Evolutionary conservation across 2,888 invertebrate species (phyloP).

Genomic region (Plemyria rubiginata): DNA sequence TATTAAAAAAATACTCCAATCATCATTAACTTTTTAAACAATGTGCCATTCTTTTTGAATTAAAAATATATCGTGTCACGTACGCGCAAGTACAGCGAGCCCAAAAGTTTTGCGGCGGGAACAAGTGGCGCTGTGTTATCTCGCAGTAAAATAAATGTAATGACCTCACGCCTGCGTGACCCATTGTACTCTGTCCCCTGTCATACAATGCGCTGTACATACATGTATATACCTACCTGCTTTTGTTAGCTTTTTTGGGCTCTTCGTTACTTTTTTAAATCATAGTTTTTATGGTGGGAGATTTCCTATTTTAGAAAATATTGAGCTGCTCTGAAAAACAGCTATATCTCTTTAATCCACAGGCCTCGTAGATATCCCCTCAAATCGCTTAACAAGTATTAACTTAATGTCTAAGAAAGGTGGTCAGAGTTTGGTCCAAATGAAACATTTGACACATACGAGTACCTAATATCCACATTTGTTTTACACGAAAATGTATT

Average conservation of each 20-base stretch:
- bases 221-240: constrained; percentile 1
- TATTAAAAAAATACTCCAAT: background rate
- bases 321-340: no score
- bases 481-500: no score
- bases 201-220: background rate
- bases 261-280: background rate
- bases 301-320: no score
- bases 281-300: background rate
- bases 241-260: background rate
- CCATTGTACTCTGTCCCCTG: constrained; percentile 20
- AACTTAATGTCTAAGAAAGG: no score
- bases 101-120: constrained; percentile 22
- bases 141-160: constrained; percentile 64
- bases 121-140: constrained; percentile 20
- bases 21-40: background rate
- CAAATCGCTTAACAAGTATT: no score
- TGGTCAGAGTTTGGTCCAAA: no score
- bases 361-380: no score
- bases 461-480: no score
- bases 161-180: constrained; percentile 51
- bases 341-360: no score
- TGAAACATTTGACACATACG: no score
- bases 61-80: constrained; percentile 4
- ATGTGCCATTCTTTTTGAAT: background rate
- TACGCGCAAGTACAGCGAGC: constrained; percentile 5